phyloP scores from a whole-genome alignment of 2,797 vertebrate species.

The Characodon lateralis region DNA sequence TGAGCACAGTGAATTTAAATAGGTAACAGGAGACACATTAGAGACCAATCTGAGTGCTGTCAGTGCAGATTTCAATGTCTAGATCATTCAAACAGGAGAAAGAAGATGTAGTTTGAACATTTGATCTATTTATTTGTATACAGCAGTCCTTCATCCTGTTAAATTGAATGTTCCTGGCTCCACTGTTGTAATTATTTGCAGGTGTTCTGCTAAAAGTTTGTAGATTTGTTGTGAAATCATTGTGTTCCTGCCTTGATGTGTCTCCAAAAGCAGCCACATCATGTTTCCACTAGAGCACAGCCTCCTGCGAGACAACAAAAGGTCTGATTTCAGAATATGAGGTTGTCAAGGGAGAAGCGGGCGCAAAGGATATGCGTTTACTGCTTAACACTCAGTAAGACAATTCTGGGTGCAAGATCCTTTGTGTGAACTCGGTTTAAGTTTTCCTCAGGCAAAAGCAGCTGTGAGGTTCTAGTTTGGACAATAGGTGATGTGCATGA shows the following conservation, averaged over 20 bases:
- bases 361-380: slow-evolving; percentile 58
- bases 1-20: slow-evolving; percentile 13
- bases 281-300: slow-evolving; percentile 75
- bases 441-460: slow-evolving; percentile 41
- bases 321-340: slow-evolving; percentile 61
- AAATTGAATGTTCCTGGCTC: too few species aligned
- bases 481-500: slow-evolving; percentile 8
- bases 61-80: slow-evolving; percentile 8
- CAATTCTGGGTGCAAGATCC: slow-evolving; percentile 38
- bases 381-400: slow-evolving; percentile 60
- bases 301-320: slow-evolving; percentile 69
- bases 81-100: not conserved
- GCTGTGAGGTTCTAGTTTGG: slow-evolving; percentile 14
- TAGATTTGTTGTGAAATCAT: slow-evolving; percentile 21
- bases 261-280: slow-evolving; percentile 53
- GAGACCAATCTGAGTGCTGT: slow-evolving; percentile 25
- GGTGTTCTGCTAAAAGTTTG: not conserved
- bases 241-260: slow-evolving; percentile 37
- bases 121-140: too few species aligned
- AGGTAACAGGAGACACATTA: slow-evolving; percentile 8
- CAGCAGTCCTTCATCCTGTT: too few species aligned
- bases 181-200: too few species aligned
- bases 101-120: not conserved
- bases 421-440: slow-evolving; percentile 52
- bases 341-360: slow-evolving; percentile 26